Evolutionary conservation across 2,888 invertebrate genomes (phyloP), one percentile per base, ranked within the genome.

Genomic region (Agelastica alni): DNA sequence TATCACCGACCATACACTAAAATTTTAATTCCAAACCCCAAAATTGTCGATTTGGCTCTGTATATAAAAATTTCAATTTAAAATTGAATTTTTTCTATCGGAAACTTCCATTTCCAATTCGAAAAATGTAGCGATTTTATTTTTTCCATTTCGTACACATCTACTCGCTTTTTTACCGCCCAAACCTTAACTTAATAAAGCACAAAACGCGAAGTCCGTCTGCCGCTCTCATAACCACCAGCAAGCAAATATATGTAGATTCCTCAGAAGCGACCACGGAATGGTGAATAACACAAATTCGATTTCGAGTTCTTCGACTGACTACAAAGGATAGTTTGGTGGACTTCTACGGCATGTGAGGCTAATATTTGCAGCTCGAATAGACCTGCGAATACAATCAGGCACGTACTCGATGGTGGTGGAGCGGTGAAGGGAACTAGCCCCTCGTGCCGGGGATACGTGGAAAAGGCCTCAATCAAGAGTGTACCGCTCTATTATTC

Each of bases 211-310:
- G 62, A 63, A 63, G 59, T 61, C 63, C 62, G 59, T 41, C 39
- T 20, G 51, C 56, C 55, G 56, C 62, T 58, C 20, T 60, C 55
- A 61, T 63, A 39, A 39, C 37, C 69, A 68, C 69, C 60, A 36
- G 22, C 66, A 73, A 73, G 20, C 67, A 73, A 74, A 74, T 74
- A 66, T 74, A 74, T 74, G 74, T 73, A 74, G 73, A 74, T 74
- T 74, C 64, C 61, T 56, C 22, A 59, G 62, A 62, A 63, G 63
- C 66, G 67, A 69, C 66, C 63, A 56, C 53, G 56, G 70, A 70
- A 69, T 70, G 66, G 68, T 68, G 70, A 74, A 70, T 73, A 71
- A 69, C 69, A 67, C 69, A 72, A 74, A 74, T 74, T 73, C 70
- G 73, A 74, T 74, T 74, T 74, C 41, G 66, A 71, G 71, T 71